Percentiles rank a stretch among this genome's conserved stretches.
These are phyloP conservation scores for Coleophora deauratella DNA, from an alignment of 2,888 invertebrate genomes.

Conservation along the genomic window DNA sequence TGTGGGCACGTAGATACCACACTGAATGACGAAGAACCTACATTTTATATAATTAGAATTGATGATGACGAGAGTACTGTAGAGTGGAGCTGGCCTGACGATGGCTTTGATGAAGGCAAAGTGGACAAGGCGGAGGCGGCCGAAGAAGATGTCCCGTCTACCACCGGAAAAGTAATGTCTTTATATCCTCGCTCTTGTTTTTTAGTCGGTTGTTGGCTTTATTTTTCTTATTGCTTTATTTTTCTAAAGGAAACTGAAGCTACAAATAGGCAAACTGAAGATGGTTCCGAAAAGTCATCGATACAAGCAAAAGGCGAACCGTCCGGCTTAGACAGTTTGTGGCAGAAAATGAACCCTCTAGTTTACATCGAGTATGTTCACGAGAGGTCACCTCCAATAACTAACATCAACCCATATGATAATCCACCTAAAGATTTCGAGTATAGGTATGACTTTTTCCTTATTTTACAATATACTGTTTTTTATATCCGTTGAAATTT, in stretches of 20 bases:
- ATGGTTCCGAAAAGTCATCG: too few species aligned
- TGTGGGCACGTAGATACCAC: constrained; percentile 35
- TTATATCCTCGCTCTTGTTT: too few species aligned
- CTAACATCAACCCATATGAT: constrained; percentile 39
- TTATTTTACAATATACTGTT: too few species aligned
- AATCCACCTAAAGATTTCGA: constrained; percentile 50
- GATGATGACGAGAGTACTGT: constrained; percentile 10
- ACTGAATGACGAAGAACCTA: constrained; percentile 30
- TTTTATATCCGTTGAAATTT: too few species aligned
- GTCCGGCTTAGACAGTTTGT: constrained; percentile 17
- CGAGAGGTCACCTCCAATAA: constrained; percentile 38
- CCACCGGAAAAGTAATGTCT: too few species aligned
- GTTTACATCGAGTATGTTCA: constrained; percentile 39
- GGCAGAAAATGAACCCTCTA: constrained; percentile 40
- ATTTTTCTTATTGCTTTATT: too few species aligned
- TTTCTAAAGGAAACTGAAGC: too few species aligned
- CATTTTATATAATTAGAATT: constrained; percentile 29
- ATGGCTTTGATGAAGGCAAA: constrained; percentile 23
- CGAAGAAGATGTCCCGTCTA: constrained; percentile 4
- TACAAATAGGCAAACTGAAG: too few species aligned
- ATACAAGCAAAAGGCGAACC: too few species aligned
- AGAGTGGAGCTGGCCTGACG: constrained; percentile 46
- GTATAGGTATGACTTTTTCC: constrained; percentile 36
- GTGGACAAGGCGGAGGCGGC: constrained; percentile 20
- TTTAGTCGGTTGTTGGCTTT: too few species aligned